Evolutionary conservation across 2,113 vertebrate genomes (phyloP).

Genomic region (Stercorarius parasiticus): DNA sequence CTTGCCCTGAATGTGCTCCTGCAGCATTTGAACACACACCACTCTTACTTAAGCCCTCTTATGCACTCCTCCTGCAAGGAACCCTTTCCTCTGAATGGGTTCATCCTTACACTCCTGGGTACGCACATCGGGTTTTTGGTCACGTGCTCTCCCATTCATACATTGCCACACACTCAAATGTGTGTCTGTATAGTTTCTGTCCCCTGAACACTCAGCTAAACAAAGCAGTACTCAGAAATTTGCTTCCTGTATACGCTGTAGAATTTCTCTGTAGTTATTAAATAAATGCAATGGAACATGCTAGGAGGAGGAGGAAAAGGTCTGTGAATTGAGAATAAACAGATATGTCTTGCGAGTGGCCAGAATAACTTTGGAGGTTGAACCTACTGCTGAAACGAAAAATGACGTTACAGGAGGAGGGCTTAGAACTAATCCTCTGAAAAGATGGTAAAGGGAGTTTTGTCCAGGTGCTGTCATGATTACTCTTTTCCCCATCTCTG

Average conservation of each 20-base stretch:
- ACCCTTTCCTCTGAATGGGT: neutral
- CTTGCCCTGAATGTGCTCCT: neutral
- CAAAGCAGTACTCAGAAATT: neutral
- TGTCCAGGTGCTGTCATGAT: constrained; percentile 38
- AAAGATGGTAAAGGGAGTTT: constrained; percentile 64
- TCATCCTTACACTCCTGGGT: neutral
- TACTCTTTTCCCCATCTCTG: constrained; percentile 44
- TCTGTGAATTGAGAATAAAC: constrained; percentile 45
- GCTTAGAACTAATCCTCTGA: constrained; percentile 61
- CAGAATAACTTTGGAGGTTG: constrained; percentile 42
- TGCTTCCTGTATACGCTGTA: neutral
- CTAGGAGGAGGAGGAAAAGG: constrained; percentile 1
- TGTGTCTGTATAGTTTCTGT: neutral
- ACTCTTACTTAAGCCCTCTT: neutral
- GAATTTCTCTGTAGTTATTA: neutral
- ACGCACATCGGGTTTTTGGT: neutral
- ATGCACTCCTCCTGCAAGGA: neutral
- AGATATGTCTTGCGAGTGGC: neutral
- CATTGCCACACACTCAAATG: neutral
- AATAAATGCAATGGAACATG: constrained; percentile 16
- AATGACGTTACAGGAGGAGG: constrained; percentile 36
- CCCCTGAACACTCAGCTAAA: neutral
- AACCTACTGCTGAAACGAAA: constrained; percentile 63
- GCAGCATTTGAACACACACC: neutral
- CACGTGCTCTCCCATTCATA: neutral